Evolutionary conservation across 2,113 vertebrate species (phyloP), one percentile per base, ranked within the genome.

Genomic region (Cathartes aura): DNA sequence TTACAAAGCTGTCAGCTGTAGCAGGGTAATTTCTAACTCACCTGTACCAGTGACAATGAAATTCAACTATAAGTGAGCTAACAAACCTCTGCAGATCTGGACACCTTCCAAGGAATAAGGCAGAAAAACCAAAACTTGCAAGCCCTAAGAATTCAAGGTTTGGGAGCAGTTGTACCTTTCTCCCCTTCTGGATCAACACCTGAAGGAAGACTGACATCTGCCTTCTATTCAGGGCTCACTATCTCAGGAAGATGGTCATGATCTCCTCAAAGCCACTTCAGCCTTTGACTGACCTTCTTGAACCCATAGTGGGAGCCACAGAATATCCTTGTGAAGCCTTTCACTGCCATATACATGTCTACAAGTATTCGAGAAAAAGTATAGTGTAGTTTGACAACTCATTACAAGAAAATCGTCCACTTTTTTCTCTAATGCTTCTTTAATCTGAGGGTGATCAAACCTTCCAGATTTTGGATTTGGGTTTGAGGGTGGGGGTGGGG

Each of bases 281-380:
- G 42, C 12, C 38, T 82, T 53, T 55, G 42, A 36, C 8, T 36
- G 43, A 60, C 16, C 9, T 93, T 34, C 21, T 8, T 64, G 22
- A 62, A 45, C 7, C 3, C 18, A 8, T 2, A 64, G 21, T 5
- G 8, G 12, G 17, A 62, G 12, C 9, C 3, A 7, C 5, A 50
- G 56, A 86, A 70, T 26, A 78, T 42, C 21, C 19, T 68, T 32
- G 7, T 20, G 36, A 52, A 70, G 38, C 1, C 45, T 56, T 82
- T 83, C 43, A 34, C 36, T 60, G 12, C 11, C 4, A 1, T 22
- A 8, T 0, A 1, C 13, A 9, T 0, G 0, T 38, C 59, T 66
- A 34, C 22, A 74, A 66, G 48, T 30, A 62, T 6, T 21, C 4
- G 1, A 84, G 30, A 73, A 60, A 59, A 87, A 56, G 15, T 43